Conservation (phyloP, 2,113 vertebrate species). For the Aythya baeri region DNA sequence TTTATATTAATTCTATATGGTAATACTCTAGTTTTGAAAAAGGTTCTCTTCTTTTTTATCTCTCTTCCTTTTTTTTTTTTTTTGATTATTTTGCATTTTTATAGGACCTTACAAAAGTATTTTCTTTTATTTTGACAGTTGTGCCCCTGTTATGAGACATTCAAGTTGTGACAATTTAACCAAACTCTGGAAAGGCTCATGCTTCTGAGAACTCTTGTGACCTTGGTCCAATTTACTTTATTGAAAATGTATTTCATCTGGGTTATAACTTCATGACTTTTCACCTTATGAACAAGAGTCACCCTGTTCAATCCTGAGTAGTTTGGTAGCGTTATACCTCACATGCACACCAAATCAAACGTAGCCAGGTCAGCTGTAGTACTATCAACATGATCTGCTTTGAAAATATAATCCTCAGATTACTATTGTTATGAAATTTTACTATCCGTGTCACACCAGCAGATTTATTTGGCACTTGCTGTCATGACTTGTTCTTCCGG, state of each 20-base stretch:
- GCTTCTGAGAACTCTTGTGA: not conserved
- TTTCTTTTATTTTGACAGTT: not conserved
- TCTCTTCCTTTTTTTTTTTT: not conserved
- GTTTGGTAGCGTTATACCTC: not conserved
- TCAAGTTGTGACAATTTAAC: not conserved
- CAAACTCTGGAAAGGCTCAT: not conserved
- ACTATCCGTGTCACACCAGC: constrained; percentile 71
- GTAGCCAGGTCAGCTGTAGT: not conserved
- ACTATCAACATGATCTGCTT: constrained; percentile 34
- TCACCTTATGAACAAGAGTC: not conserved
- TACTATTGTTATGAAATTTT: constrained; percentile 78
- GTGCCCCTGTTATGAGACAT: not conserved
- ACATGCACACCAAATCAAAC: not conserved
- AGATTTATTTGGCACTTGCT: constrained; percentile 77
- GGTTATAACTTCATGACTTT: not conserved
- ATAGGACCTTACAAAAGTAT: not conserved
- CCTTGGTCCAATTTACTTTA: not conserved
- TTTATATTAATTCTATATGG: not conserved
- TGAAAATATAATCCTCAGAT: constrained; percentile 53
- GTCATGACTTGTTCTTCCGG: constrained; percentile 75
- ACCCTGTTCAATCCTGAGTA: not conserved
- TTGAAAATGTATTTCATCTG: not conserved
- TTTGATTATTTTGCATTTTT: not conserved
- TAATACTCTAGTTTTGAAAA: not conserved
- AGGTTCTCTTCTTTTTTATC: not conserved